Conservation (phyloP, 2,888 invertebrate species). For the Polietes domitor region DNA sequence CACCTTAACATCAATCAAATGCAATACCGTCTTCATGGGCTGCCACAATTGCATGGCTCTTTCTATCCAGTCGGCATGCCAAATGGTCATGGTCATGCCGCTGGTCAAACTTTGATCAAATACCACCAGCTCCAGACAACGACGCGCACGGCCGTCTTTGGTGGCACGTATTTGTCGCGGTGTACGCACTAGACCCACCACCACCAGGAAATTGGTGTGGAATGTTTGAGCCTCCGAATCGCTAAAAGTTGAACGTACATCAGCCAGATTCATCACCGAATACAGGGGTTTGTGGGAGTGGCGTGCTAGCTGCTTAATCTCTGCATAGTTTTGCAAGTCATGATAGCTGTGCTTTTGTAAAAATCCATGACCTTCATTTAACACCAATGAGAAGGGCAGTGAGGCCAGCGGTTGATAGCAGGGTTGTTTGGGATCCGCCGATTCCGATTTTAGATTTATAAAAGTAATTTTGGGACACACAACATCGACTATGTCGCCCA, state of each 20-base stretch:
- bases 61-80: constrained; percentile 87
- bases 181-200: constrained; percentile 85
- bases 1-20: constrained; percentile 86
- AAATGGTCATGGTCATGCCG: constrained; percentile 84
- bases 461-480: constrained; percentile 83
- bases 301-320: constrained; percentile 83
- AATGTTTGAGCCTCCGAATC: constrained; percentile 57
- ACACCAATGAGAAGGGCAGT: constrained; percentile 84
- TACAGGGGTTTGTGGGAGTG: constrained; percentile 84
- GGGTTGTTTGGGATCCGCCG: constrained; percentile 79
- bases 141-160: constrained; percentile 72
- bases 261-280: constrained; percentile 73
- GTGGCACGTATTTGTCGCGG: constrained; percentile 82
- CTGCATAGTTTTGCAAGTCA: constrained; percentile 74
- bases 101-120: constrained; percentile 84
- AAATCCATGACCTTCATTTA: constrained; percentile 86
- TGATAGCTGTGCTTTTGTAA: constrained; percentile 83
- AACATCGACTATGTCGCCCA: constrained; percentile 88
- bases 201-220: constrained; percentile 86
- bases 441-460: constrained; percentile 77
- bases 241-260: constrained; percentile 70
- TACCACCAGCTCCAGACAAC: constrained; percentile 85
- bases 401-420: constrained; percentile 86
- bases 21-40: constrained; percentile 86
- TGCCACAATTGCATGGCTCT: constrained; percentile 84